phyloP scores from a whole-genome alignment of 1,140 invertebrate genomes.

The Ceratoteleas bidentatus region DNA sequence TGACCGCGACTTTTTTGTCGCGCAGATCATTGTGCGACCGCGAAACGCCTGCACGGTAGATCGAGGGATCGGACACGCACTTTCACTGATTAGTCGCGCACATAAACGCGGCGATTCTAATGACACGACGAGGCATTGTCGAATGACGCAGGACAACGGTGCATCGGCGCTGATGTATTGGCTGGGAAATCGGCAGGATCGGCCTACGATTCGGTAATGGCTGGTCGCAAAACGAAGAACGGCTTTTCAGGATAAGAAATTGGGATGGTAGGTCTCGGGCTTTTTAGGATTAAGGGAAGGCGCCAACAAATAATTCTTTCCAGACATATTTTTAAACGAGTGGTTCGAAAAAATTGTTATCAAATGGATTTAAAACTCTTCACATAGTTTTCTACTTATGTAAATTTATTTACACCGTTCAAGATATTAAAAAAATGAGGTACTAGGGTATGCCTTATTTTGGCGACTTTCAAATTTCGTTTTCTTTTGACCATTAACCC shows the following conservation, averaged over 20 bases:
- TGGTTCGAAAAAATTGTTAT: no score
- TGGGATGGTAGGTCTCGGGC: no score
- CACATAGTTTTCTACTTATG: no score
- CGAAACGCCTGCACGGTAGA: constrained; percentile 36
- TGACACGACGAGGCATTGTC: constrained; percentile 33
- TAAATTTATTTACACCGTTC: no score
- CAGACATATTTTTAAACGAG: no score
- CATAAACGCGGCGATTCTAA: constrained; percentile 55
- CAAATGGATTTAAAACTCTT: no score
- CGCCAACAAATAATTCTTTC: no score
- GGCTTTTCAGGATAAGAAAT: not conserved
- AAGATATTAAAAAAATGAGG: no score
- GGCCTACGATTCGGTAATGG: constrained; percentile 5
- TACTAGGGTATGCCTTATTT: no score
- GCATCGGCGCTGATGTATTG: constrained; percentile 26
- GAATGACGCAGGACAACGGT: constrained; percentile 14
- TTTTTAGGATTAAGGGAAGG: no score
- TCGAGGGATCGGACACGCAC: constrained; percentile 65
- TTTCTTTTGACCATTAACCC: no score
- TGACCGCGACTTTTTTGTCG: constrained; percentile 30
- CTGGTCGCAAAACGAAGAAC: not conserved
- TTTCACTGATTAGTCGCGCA: constrained; percentile 74
- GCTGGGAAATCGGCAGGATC: constrained; percentile 23
- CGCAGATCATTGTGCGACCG: constrained; percentile 43
- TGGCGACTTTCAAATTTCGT: no score